Evolutionary conservation across 2,113 vertebrate genomes (phyloP).

Genomic region (Tricholaema leucomelas): DNA sequence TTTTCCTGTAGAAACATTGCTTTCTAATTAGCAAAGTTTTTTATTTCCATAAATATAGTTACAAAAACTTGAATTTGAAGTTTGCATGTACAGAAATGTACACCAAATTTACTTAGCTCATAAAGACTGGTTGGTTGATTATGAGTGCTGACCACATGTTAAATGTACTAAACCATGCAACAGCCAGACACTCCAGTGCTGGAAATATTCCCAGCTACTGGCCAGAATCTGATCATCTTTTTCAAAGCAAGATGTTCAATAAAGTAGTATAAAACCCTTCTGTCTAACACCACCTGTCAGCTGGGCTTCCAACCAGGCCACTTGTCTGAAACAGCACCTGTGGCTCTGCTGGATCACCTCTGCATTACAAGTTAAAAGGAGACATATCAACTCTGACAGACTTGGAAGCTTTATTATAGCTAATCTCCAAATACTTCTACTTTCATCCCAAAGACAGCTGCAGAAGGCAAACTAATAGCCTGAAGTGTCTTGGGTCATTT

Average conservation of each 20-base stretch:
- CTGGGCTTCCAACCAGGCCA: slow-evolving; percentile 11
- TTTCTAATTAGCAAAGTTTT: background rate
- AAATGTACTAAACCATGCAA: background rate
- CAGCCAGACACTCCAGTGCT: background rate
- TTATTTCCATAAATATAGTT: background rate
- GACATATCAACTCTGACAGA: background rate
- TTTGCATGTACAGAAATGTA: background rate
- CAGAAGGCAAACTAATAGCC: background rate
- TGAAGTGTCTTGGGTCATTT: background rate
- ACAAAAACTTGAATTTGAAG: background rate
- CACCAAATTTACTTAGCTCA: background rate
- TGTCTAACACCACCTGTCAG: slow-evolving; percentile 5
- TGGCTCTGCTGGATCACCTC: background rate
- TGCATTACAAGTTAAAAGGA: background rate
- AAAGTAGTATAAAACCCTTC: background rate
- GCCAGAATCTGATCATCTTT: background rate
- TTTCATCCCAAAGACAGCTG: background rate
- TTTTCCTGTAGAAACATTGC: background rate
- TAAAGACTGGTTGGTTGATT: background rate
- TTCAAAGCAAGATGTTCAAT: background rate
- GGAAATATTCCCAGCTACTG: background rate
- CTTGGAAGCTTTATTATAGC: background rate
- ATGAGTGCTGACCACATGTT: background rate
- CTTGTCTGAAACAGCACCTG: background rate
- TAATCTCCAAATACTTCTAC: background rate